Percentiles rank a stretch among this genome's conserved stretches.
phyloP scores from a whole-genome alignment of 2,797 vertebrate species.

The Poliocrania exsul region DNA sequence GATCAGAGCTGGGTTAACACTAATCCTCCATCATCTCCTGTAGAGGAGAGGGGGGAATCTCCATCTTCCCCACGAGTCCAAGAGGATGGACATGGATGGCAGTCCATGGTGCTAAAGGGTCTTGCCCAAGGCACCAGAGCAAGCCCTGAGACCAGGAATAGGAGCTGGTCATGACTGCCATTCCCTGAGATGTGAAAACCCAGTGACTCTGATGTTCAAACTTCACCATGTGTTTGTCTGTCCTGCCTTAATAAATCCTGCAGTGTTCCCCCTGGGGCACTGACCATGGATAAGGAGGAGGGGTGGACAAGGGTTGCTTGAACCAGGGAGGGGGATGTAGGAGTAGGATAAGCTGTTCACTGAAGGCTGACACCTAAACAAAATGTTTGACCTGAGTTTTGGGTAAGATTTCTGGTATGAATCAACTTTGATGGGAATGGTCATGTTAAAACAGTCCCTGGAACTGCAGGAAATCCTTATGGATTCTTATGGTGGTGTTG shows the following conservation, averaged over 20 bases:
- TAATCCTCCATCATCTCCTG: not conserved
- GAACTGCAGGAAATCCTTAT: not conserved
- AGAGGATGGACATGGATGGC: not conserved
- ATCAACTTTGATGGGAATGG: not conserved
- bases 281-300: not conserved
- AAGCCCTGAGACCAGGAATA: not conserved
- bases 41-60: not conserved
- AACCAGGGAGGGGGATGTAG: not conserved
- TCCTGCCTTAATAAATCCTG: not conserved
- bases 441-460: not conserved
- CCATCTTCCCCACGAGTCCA: not conserved
- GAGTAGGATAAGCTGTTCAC: not conserved
- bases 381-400: not conserved
- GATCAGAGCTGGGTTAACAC: not conserved
- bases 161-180: not conserved
- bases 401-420: not conserved
- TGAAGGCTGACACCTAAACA: not conserved
- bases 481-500: not conserved
- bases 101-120: not conserved
- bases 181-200: slow-evolving; percentile 18
- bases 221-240: not conserved
- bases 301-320: not conserved
- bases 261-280: not conserved
- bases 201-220: not conserved
- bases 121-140: not conserved